Evolutionary conservation across 2,888 invertebrate genomes (phyloP).

Genomic region (Julus scanicus): DNA sequence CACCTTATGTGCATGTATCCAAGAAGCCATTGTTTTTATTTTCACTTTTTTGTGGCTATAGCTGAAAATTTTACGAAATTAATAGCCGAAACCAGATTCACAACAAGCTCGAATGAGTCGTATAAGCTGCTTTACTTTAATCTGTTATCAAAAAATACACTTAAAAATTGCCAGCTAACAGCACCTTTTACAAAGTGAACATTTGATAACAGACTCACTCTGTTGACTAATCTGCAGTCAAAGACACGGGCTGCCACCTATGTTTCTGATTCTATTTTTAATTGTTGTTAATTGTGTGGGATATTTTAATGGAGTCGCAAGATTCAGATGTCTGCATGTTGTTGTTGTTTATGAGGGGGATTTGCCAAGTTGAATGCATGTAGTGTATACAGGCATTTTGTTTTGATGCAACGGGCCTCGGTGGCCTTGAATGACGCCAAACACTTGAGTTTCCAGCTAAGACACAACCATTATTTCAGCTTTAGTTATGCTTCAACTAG

Average conservation of each 20-base stretch:
- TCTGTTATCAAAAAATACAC: neutral
- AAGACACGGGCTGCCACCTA: neutral
- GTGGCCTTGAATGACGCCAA: conserved; percentile 9
- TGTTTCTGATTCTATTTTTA: conserved; percentile 37
- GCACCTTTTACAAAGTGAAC: neutral
- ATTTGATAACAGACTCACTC: neutral
- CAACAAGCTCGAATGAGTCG: neutral
- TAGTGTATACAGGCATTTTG: neutral
- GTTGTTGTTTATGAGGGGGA: conserved; percentile 26
- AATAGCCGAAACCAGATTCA: neutral
- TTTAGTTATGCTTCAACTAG: neutral
- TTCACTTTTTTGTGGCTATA: neutral
- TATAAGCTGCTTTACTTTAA: conserved; percentile 15
- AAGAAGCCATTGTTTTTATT: conserved; percentile 14
- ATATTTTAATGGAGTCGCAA: neutral
- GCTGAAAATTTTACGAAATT: neutral
- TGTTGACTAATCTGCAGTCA: neutral
- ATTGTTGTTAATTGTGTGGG: neutral
- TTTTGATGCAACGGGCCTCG: neutral
- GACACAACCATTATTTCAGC: neutral
- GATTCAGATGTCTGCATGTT: neutral
- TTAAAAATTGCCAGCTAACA: conserved; percentile 52
- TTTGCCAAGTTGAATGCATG: neutral
- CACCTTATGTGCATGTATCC: neutral
- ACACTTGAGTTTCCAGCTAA: neutral